Percentiles rank a stretch among this genome's conserved stretches.
Conservation (phyloP, 2,888 invertebrate genomes). For the Yponomeuta sedellus region DNA sequence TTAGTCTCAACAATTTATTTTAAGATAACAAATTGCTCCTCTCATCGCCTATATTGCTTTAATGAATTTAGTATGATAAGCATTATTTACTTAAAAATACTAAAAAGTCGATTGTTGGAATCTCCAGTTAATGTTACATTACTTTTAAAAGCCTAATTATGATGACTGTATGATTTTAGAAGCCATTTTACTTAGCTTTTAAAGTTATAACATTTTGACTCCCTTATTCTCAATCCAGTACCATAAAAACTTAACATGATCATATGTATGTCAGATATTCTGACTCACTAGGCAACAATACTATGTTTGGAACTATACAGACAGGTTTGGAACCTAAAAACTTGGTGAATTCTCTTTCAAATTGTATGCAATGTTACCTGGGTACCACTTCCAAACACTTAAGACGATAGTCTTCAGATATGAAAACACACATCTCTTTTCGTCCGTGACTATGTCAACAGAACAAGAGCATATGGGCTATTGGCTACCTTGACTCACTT, state of each 20-base stretch:
- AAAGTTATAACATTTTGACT: neutral
- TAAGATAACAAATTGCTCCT: neutral
- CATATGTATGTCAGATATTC: neutral
- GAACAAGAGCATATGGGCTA: constrained; percentile 58
- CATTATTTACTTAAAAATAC: neutral
- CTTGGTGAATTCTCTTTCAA: neutral
- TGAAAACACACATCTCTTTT: constrained; percentile 63
- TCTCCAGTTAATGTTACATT: neutral
- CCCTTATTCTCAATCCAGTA: neutral
- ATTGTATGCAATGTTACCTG: neutral
- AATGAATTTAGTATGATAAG: neutral
- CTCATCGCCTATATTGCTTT: neutral
- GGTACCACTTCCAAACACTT: constrained; percentile 16
- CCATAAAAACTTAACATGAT: neutral
- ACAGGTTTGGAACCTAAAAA: neutral
- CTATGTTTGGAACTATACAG: neutral
- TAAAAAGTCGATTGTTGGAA: neutral
- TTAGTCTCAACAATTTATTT: neutral
- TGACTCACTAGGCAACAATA: neutral
- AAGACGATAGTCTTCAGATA: constrained; percentile 63
- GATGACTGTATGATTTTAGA: neutral
- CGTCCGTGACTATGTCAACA: constrained; percentile 39
- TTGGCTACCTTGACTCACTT: constrained; percentile 55
- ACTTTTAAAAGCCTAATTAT: neutral
- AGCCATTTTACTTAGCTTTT: neutral